Evolutionary conservation across 2,113 vertebrate genomes (phyloP).

Genomic region (Pao palembangensis): DNA sequence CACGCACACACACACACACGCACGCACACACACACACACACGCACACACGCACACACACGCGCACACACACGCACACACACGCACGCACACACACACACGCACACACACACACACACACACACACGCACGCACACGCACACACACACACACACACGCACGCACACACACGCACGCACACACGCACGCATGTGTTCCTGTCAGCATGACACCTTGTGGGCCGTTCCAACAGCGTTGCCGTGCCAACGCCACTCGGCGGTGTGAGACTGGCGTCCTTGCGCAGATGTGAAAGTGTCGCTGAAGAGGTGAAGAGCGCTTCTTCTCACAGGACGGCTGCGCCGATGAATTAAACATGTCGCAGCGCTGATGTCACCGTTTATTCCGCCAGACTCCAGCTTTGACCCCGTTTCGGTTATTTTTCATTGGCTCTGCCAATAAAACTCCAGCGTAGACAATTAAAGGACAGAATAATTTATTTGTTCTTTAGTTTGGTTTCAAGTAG

Average conservation of each 20-base stretch:
- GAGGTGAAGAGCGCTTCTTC: constrained; percentile 38
- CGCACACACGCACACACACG: constrained; percentile 21
- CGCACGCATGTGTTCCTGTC: constrained; percentile 49
- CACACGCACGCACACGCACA: too few relatives aligned
- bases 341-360: constrained; percentile 15
- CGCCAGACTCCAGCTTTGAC: constrained; percentile 6
- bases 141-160: constrained; percentile 3
- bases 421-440: constrained; percentile 4
- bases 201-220: constrained; percentile 58
- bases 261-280: constrained; percentile 46
- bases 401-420: background rate
- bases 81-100: constrained; percentile 5
- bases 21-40: constrained; percentile 16
- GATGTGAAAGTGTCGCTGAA: constrained; percentile 45
- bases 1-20: constrained; percentile 18
- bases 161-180: constrained; percentile 16
- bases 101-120: constrained; percentile 20
- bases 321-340: constrained; percentile 7
- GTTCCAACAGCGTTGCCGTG: constrained; percentile 50
- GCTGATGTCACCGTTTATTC: constrained; percentile 1
- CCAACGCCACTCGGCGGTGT: constrained; percentile 55
- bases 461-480: constrained; percentile 3
- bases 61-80: constrained; percentile 19
- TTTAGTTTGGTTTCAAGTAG: background rate
- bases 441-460: background rate